These are phyloP conservation scores for Byasa hedistus DNA, from an alignment of 2,888 invertebrate species.

Conservation along the genomic window DNA sequence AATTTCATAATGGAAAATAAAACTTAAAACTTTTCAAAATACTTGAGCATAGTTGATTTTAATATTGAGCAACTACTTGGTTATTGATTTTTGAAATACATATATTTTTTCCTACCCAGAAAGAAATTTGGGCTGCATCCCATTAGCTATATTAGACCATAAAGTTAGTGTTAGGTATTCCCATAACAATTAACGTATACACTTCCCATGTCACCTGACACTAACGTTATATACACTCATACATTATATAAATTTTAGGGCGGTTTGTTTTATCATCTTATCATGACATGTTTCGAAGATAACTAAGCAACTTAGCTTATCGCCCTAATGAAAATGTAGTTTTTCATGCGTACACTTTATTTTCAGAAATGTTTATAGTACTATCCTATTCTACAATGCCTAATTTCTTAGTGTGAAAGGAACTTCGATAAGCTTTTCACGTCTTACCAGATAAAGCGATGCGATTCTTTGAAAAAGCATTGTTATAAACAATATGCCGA, in stretches of 20 bases:
- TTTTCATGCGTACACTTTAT: not conserved
- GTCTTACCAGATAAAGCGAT: too few species aligned
- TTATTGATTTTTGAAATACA: too few species aligned
- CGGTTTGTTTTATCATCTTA: slow-evolving; percentile 1
- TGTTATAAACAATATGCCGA: too few species aligned
- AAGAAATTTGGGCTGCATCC: too few species aligned
- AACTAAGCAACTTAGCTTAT: slow-evolving; percentile 4
- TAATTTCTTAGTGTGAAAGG: too few species aligned
- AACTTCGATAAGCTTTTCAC: not conserved
- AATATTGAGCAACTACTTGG: too few species aligned
- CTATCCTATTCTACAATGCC: too few species aligned
- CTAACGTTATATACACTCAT: not conserved
- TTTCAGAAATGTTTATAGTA: not conserved
- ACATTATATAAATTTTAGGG: not conserved
- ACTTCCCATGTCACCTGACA: not conserved
- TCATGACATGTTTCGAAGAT: slow-evolving; percentile 15
- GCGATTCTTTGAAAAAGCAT: too few species aligned
- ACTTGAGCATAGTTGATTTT: too few species aligned
- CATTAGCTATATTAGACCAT: not conserved
- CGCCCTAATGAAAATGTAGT: slow-evolving; percentile 2
- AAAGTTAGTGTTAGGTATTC: not conserved
- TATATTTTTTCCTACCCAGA: too few species aligned
- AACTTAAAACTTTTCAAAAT: not conserved
- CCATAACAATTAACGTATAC: not conserved
- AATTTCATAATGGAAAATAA: not conserved